Percentiles rank a stretch among this genome's conserved stretches.
Conservation (phyloP, 2,113 vertebrate genomes). For the Casuarius casuarius region DNA sequence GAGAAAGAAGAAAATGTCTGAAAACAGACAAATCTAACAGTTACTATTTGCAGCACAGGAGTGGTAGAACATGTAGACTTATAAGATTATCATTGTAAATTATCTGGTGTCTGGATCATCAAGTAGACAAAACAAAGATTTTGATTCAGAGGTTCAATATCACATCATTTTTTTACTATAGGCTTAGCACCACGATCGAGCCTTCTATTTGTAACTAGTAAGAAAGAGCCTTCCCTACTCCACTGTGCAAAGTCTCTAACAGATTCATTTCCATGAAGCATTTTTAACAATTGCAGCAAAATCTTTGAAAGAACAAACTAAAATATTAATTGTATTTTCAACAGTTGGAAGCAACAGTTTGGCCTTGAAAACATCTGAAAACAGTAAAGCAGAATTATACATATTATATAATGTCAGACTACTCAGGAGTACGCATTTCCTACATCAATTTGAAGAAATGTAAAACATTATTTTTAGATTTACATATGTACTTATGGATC, state of each 20-base stretch:
- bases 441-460: background rate
- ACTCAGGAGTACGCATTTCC: background rate
- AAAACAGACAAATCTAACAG: background rate
- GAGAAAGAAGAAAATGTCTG: background rate
- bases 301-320: background rate
- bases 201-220: background rate
- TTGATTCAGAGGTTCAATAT: background rate
- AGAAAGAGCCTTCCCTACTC: background rate
- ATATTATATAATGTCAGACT: background rate
- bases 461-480: background rate
- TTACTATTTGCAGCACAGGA: background rate
- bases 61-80: background rate
- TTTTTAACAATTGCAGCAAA: background rate
- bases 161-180: background rate
- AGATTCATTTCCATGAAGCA: background rate
- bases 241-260: background rate
- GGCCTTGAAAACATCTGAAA: background rate
- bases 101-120: background rate
- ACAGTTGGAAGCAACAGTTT: background rate
- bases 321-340: constrained; percentile 24
- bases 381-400: background rate
- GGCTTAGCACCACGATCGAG: background rate
- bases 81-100: background rate
- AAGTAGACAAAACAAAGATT: background rate
- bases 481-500: background rate